These are phyloP conservation scores for Phoenicopterus ruber DNA, from an alignment of 2,113 vertebrate genomes.

Conservation along the genomic window DNA sequence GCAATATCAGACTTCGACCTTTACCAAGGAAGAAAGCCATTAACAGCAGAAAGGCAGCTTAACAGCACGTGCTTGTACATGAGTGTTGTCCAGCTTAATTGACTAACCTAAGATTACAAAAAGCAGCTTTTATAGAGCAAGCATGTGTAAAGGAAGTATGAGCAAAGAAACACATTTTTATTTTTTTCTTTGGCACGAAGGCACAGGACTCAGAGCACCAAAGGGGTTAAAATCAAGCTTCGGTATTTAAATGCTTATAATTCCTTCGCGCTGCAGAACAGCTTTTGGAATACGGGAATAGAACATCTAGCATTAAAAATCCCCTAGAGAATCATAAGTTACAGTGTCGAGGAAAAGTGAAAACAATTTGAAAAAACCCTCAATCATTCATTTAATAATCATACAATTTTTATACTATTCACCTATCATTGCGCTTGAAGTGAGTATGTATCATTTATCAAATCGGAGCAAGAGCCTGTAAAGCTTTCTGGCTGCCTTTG, in stretches of 20 bases:
- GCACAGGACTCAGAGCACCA: neutral
- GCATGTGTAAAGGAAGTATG: neutral
- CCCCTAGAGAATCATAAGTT: slow-evolving; percentile 1
- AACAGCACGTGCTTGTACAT: neutral
- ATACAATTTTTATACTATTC: slow-evolving; percentile 37
- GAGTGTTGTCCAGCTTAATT: neutral
- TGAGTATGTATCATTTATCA: slow-evolving; percentile 36
- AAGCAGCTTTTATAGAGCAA: neutral
- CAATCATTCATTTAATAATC: slow-evolving; percentile 43
- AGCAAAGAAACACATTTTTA: neutral
- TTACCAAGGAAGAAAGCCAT: neutral
- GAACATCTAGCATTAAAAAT: slow-evolving; percentile 18
- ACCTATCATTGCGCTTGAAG: slow-evolving; percentile 18
- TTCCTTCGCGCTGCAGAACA: slow-evolving; percentile 34
- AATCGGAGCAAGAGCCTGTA: slow-evolving; percentile 40
- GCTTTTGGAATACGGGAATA: slow-evolving; percentile 11
- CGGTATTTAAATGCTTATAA: neutral
- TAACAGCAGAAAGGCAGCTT: neutral
- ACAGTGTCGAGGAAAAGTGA: neutral
- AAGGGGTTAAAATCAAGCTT: slow-evolving; percentile 57
- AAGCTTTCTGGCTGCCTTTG: slow-evolving; percentile 70
- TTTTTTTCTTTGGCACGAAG: neutral
- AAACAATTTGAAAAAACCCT: slow-evolving; percentile 18
- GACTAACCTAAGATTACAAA: neutral
- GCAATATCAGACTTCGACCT: neutral